Evolutionary conservation across 2,888 invertebrate genomes (phyloP).

Genomic region (Pocota personata): DNA sequence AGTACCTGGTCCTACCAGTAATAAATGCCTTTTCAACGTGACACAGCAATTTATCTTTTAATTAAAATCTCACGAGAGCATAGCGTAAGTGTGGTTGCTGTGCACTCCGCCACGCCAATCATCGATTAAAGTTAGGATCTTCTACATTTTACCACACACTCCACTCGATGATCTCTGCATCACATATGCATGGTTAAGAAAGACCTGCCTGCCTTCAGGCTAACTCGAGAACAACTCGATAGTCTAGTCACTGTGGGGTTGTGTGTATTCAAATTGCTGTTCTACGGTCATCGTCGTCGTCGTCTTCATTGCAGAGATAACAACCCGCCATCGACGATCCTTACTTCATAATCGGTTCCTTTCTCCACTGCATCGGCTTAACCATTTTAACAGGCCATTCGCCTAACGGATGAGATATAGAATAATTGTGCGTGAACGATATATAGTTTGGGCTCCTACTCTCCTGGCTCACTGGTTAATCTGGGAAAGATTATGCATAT

Average conservation of each 20-base stretch:
- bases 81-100: conserved; percentile 47
- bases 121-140: conserved; percentile 17
- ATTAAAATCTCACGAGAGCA: conserved; percentile 68
- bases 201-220: conserved; percentile 9
- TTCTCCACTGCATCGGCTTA: neutral
- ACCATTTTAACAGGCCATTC: conserved; percentile 3
- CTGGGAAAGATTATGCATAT: neutral
- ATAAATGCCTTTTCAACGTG: conserved; percentile 55
- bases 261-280: conserved; percentile 59
- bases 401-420: conserved; percentile 41
- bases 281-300: conserved; percentile 30
- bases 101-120: conserved; percentile 1
- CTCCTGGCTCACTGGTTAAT: conserved; percentile 7
- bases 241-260: neutral
- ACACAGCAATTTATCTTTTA: conserved; percentile 70
- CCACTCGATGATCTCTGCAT: neutral
- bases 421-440: conserved; percentile 66
- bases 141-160: neutral
- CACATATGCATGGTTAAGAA: neutral
- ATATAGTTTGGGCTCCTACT: conserved; percentile 27
- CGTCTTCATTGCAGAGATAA: conserved; percentile 10
- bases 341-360: conserved; percentile 64
- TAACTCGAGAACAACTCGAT: neutral
- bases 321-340: conserved; percentile 59
- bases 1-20: conserved; percentile 2